Evolutionary conservation across 2,113 vertebrate species (phyloP).

Genomic region (Eulacestoma nigropectus): DNA sequence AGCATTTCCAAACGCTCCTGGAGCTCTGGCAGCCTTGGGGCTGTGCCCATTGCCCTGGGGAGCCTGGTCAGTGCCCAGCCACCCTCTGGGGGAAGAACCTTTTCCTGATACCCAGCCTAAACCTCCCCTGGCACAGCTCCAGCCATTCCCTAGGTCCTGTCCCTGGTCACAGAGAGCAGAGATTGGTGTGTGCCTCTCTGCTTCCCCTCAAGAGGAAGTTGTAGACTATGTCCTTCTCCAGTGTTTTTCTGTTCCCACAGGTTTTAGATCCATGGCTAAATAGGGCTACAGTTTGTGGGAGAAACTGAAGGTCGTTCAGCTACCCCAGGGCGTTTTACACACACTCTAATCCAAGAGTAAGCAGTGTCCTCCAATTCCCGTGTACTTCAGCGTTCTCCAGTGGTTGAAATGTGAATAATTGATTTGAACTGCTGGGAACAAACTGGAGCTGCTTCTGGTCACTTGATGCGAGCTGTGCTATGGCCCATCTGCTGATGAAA

Average conservation of each 20-base stretch:
- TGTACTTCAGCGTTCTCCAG: slow-evolving; percentile 17
- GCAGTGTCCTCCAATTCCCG: not conserved
- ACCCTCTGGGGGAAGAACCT: not conserved
- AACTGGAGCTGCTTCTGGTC: not conserved
- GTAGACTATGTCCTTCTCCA: not conserved
- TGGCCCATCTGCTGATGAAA: not conserved
- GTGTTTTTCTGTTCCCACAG: not conserved
- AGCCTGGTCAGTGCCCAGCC: not conserved
- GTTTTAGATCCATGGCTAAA: not conserved
- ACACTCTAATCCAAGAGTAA: not conserved
- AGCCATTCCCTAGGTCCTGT: not conserved
- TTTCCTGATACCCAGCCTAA: not conserved
- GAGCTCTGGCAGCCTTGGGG: not conserved
- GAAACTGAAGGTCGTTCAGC: not conserved
- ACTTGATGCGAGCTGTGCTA: not conserved
- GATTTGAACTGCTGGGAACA: not conserved
- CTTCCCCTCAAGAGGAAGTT: not conserved
- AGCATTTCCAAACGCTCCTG: accelerated
- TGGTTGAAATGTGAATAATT: not conserved
- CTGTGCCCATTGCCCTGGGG: accelerated
- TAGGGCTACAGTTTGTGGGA: not conserved
- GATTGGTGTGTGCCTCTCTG: not conserved
- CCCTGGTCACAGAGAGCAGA: not conserved
- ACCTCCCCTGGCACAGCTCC: not conserved
- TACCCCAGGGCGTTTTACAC: not conserved